Percentiles rank a stretch among this genome's conserved stretches.
Evolutionary conservation across 2,888 invertebrate species (phyloP).

Genomic region (Yponomeuta malinellus): DNA sequence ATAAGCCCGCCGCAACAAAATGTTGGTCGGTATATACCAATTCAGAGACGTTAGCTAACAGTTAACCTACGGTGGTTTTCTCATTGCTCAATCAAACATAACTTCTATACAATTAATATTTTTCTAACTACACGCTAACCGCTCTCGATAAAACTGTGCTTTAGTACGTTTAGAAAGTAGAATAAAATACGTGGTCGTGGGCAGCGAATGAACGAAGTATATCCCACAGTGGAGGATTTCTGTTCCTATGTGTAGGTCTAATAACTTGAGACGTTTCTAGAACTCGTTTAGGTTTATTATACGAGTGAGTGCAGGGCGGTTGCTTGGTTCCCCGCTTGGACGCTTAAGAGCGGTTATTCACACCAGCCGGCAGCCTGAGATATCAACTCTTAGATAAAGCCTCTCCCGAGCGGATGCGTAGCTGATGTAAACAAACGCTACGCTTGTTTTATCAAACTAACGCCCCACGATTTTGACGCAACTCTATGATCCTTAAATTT

Average conservation of each 20-base stretch:
- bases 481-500: no score
- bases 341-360: conserved; percentile 8
- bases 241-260: conserved; percentile 1
- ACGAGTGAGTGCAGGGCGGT: conserved; percentile 8
- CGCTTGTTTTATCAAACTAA: no score
- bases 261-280: conserved; percentile 11
- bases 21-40: neutral
- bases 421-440: neutral
- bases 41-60: no score
- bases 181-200: conserved; percentile 8
- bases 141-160: neutral
- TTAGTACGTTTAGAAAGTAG: conserved; percentile 10
- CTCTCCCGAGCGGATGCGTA: neutral
- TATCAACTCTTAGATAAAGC: neutral
- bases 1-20: conserved; percentile 1
- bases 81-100: neutral
- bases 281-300: conserved; percentile 13
- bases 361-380: conserved; percentile 3
- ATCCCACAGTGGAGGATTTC: conserved; percentile 6
- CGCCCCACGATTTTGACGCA: no score
- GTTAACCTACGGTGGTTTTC: no score
- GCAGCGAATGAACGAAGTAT: conserved; percentile 7
- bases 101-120: neutral
- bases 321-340: conserved; percentile 11
- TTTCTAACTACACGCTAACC: neutral